Evolutionary conservation across 2,113 vertebrate genomes (phyloP).

Genomic region (Rhinolophus ferrumequinum): DNA sequence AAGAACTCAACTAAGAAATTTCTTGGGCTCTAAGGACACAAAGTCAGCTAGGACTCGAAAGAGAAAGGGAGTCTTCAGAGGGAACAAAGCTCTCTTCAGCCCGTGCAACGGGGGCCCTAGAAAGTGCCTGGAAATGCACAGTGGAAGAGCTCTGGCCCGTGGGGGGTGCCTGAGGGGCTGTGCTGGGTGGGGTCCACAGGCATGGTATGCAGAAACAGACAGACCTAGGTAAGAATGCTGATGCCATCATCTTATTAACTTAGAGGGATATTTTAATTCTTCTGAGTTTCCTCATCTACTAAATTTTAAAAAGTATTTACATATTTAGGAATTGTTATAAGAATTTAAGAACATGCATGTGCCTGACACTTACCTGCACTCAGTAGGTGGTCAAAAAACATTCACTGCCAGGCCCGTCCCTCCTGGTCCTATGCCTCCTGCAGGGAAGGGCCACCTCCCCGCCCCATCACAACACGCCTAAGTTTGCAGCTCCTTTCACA

Average conservation of each 20-base stretch:
- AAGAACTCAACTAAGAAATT: background rate
- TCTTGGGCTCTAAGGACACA: background rate
- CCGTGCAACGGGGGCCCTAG: background rate
- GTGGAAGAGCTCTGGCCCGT: background rate
- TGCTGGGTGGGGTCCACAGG: background rate
- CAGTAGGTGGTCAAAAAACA: background rate
- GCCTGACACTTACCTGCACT: too few relatives aligned
- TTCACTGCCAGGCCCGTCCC: background rate
- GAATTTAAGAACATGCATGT: background rate
- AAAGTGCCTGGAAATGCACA: background rate
- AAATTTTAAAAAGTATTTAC: background rate
- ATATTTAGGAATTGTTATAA: background rate
- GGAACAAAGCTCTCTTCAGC: background rate
- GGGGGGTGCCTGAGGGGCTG: background rate
- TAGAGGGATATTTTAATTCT: background rate
- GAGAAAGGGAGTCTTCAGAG: background rate
- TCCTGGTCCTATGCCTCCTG: too few relatives aligned
- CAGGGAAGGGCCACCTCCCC: background rate
- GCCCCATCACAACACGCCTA: background rate
- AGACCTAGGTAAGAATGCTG: background rate
- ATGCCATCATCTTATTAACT: background rate
- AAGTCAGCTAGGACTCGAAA: background rate
- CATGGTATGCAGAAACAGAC: background rate
- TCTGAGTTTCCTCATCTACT: background rate
- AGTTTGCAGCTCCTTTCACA: background rate